Conservation (phyloP, 2,797 vertebrate genomes). For the Phrynocephalus forsythii region DNA sequence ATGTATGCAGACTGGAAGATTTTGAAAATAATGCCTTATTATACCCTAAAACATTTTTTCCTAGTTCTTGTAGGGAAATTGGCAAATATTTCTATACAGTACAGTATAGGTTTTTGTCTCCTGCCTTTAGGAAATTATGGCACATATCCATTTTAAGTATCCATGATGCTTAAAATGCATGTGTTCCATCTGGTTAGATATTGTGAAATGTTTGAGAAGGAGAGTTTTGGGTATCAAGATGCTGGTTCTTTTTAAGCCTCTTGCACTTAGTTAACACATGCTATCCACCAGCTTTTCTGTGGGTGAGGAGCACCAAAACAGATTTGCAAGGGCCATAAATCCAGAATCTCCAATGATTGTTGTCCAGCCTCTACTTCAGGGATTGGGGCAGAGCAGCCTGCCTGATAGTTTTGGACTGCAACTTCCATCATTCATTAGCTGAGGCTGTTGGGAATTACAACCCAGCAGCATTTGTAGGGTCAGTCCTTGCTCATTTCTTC, state of each 20-base stretch:
- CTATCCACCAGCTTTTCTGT: neutral
- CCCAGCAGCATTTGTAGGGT: too few species aligned
- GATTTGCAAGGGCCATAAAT: neutral
- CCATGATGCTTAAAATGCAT: neutral
- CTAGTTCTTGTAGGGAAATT: neutral
- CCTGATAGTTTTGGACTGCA: too few species aligned
- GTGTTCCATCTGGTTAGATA: neutral
- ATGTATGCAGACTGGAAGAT: too few species aligned
- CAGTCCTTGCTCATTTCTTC: neutral
- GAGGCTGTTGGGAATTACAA: too few species aligned
- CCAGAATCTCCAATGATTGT: neutral
- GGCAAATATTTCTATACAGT: neutral
- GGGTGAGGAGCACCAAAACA: neutral
- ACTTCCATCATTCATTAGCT: too few species aligned
- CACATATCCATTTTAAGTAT: too few species aligned
- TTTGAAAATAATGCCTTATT: too few species aligned
- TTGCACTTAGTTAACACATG: neutral
- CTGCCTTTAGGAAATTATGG: too few species aligned
- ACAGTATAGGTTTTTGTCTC: too few species aligned
- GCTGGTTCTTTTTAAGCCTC: neutral
- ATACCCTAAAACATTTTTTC: too few species aligned
- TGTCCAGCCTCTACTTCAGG: neutral
- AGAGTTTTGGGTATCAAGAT: neutral
- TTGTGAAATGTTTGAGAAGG: neutral
- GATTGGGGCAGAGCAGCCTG: too few species aligned